phyloP scores from a whole-genome alignment of 2,797 vertebrate species.

The Menidia menidia region DNA sequence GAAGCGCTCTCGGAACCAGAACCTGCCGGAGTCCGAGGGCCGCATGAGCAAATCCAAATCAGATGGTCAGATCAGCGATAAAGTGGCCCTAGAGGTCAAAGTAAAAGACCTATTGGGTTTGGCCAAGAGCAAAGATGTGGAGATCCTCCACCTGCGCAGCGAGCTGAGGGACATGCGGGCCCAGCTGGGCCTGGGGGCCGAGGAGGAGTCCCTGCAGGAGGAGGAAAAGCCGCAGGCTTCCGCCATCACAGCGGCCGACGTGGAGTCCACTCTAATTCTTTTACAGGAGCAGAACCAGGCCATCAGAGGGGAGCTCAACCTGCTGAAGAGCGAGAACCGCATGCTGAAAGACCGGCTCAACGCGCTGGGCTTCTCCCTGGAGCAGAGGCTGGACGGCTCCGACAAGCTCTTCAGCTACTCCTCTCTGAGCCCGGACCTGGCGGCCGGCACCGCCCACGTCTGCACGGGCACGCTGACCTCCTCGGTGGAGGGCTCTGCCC shows the following conservation, averaged over 20 bases:
- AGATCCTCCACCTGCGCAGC: conserved; percentile 91
- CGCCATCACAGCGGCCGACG: conserved; percentile 87
- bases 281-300: conserved; percentile 94
- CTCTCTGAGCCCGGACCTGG: conserved; percentile 89
- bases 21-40: conserved; percentile 82
- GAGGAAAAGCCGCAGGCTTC: conserved; percentile 82
- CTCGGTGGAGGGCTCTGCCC: conserved; percentile 93
- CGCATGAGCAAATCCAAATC: conserved; percentile 97
- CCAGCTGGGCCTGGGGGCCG: conserved; percentile 88
- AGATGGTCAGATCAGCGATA: conserved; percentile 93
- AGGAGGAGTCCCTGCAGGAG: conserved; percentile 48
- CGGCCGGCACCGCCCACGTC: conserved; percentile 82
- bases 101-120: conserved; percentile 92
- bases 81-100: conserved; percentile 90
- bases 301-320: conserved; percentile 93
- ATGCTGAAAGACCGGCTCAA: conserved; percentile 97
- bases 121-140: conserved; percentile 94
- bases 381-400: conserved; percentile 90
- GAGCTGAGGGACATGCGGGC: conserved; percentile 92
- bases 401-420: conserved; percentile 90
- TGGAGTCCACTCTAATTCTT: conserved; percentile 91
- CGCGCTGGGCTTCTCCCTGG: conserved; percentile 94
- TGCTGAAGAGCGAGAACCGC: conserved; percentile 95
- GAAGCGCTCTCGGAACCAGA: conserved; percentile 89
- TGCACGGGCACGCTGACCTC: conserved; percentile 89